These are phyloP conservation scores for Atrina japonica DNA, from an alignment of 2,888 invertebrate species.

Conservation along the genomic window DNA sequence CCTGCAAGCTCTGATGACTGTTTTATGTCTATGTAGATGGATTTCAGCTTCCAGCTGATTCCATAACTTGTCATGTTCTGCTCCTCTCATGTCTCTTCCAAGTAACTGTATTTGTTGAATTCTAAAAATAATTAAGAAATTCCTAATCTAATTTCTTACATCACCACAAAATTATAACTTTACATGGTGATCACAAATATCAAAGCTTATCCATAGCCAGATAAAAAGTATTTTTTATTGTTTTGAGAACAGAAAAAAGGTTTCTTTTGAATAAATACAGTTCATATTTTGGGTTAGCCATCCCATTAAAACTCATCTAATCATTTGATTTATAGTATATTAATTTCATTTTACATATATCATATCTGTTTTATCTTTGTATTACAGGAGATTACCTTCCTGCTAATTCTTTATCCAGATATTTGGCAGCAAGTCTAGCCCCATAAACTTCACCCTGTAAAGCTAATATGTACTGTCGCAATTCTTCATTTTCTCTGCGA, in stretches of 20 bases:
- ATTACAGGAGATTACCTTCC: too few species aligned
- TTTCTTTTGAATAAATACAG: too few species aligned
- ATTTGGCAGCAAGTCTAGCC: conserved; percentile 91
- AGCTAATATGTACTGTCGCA: conserved; percentile 87
- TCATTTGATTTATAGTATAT: too few species aligned
- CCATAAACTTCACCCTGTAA: conserved; percentile 91
- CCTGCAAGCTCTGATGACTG: conserved; percentile 85
- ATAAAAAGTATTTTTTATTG: not conserved
- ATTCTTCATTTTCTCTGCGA: conserved; percentile 86
- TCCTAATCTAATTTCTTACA: not conserved
- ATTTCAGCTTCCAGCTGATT: conserved; percentile 93
- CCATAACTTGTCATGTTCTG: conserved; percentile 90
- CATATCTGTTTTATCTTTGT: too few species aligned
- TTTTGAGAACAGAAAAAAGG: too few species aligned
- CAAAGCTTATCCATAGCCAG: not conserved
- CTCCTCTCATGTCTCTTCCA: conserved; percentile 89
- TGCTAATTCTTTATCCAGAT: conserved; percentile 91
- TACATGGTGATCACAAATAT: not conserved
- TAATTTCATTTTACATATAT: too few species aligned
- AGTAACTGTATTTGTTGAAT: conserved; percentile 93
- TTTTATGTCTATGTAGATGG: conserved; percentile 91
- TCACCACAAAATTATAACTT: not conserved
- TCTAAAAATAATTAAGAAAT: conserved; percentile 79
- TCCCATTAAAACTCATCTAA: too few species aligned
- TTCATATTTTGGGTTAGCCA: too few species aligned